Conservation (phyloP, 23 tunicate species). For the Halocynthia aurantium region DNA sequence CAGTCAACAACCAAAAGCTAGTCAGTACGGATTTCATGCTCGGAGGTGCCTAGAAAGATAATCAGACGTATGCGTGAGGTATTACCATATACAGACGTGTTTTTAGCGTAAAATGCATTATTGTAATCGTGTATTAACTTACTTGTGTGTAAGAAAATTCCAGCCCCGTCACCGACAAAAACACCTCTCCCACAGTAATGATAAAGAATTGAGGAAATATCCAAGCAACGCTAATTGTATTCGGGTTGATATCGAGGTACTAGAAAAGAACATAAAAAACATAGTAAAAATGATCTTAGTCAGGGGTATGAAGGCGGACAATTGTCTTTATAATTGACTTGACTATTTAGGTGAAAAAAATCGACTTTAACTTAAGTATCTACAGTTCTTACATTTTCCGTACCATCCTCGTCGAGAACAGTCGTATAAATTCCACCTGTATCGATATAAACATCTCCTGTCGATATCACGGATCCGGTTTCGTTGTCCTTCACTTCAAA, state of each 20-base stretch:
- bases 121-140: neutral
- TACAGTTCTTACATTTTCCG: too few species aligned
- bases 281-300: too few species aligned
- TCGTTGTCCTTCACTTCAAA: too few species aligned
- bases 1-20: slow-evolving; percentile 95
- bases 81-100: neutral
- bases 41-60: slow-evolving; percentile 73
- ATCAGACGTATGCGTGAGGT: neutral
- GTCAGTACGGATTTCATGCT: slow-evolving; percentile 97
- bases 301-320: too few species aligned
- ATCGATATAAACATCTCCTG: slow-evolving; percentile 16
- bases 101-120: neutral
- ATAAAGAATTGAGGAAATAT: slow-evolving; percentile 94
- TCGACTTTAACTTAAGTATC: too few species aligned
- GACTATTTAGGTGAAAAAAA: too few species aligned
- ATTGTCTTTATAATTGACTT: too few species aligned
- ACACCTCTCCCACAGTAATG: slow-evolving; percentile 96
- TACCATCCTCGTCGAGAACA: slow-evolving; percentile 3
- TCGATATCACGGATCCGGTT: too few species aligned
- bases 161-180: slow-evolving; percentile 90
- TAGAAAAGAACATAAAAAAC: neutral
- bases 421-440: slow-evolving; percentile 49
- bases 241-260: slow-evolving; percentile 72
- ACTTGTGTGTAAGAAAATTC: slow-evolving; percentile 97
- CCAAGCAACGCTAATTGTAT: slow-evolving; percentile 82